These are phyloP conservation scores for Leptogaster cylindrica DNA, from an alignment of 2,888 invertebrate genomes.

Conservation along the genomic window DNA sequence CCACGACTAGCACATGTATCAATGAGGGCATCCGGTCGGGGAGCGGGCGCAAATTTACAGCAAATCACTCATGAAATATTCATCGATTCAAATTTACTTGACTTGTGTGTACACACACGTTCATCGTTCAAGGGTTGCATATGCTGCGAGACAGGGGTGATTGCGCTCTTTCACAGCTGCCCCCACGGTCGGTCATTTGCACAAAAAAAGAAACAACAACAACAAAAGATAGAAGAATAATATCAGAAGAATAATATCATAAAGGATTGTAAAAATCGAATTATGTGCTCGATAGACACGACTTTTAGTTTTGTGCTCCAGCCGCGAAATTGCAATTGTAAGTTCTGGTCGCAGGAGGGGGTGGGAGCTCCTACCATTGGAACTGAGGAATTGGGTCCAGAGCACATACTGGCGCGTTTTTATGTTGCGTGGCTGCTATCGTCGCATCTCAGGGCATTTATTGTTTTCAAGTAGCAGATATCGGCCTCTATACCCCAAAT, in stretches of 20 bases:
- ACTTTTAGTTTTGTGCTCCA: no score
- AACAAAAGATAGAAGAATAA: no score
- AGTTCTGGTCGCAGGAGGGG: not conserved
- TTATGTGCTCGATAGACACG: not conserved
- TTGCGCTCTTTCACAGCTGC: no score
- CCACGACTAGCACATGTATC: conserved; percentile 9
- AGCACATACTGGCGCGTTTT: conserved; percentile 34
- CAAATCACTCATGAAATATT: conserved; percentile 55
- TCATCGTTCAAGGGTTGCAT: conserved; percentile 10
- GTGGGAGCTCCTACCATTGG: no score
- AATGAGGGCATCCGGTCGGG: conserved; percentile 16
- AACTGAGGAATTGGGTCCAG: no score
- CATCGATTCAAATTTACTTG: conserved; percentile 52
- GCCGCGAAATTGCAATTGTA: no score
- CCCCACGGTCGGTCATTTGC: no score
- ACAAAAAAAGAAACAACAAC: no score
- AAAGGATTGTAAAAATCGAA: conserved; percentile 24
- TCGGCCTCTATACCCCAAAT: no score
- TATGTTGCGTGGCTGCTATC: conserved; percentile 42
- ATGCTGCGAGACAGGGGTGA: conserved; percentile 6
- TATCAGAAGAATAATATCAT: conserved; percentile 15
- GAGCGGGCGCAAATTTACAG: conserved; percentile 39
- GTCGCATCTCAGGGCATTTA: conserved; percentile 41
- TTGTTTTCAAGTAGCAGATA: not conserved
- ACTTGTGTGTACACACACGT: conserved; percentile 32